Percentiles rank a stretch among this genome's conserved stretches.
phyloP scores from a whole-genome alignment of 1,140 invertebrate genomes.

The Drosophila ohnishii region DNA sequence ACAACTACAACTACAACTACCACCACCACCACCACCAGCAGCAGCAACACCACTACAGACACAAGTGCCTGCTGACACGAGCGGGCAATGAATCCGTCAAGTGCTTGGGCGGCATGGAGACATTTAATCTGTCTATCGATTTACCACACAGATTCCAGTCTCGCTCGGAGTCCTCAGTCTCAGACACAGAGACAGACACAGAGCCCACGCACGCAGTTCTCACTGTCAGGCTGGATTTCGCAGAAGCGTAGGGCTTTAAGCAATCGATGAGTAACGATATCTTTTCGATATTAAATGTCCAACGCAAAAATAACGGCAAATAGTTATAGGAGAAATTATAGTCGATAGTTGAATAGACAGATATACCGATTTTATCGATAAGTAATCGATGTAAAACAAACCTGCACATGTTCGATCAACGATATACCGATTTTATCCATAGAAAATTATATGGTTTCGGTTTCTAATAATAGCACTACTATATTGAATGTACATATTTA shows the following conservation, averaged over 20 bases:
- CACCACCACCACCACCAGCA: not conserved
- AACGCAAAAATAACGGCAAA: not conserved
- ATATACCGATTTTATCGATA: not conserved
- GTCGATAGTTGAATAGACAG: not conserved
- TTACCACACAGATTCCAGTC: slow-evolving; percentile 30
- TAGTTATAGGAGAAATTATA: not conserved
- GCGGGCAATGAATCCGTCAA: slow-evolving; percentile 48
- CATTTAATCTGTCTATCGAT: slow-evolving; percentile 50
- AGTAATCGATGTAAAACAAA: not conserved
- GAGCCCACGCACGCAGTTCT: not conserved
- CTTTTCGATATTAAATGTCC: not conserved
- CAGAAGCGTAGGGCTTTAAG: not conserved
- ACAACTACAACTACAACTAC: slow-evolving; percentile 9
- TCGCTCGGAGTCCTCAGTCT: not conserved
- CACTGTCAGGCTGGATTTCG: not conserved
- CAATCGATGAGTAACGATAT: slow-evolving; percentile 1
- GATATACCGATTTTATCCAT: not conserved
- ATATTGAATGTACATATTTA: too few species aligned
- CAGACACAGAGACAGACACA: not conserved
- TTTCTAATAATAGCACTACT: too few species aligned
- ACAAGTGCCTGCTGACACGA: slow-evolving; percentile 38
- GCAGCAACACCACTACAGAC: slow-evolving; percentile 11
- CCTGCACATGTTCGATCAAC: too few species aligned
- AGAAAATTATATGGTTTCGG: too few species aligned
- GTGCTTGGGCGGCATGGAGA: slow-evolving; percentile 44